These are phyloP conservation scores for Luperina nickerlii DNA, from an alignment of 2,888 invertebrate species.

Conservation along the genomic window DNA sequence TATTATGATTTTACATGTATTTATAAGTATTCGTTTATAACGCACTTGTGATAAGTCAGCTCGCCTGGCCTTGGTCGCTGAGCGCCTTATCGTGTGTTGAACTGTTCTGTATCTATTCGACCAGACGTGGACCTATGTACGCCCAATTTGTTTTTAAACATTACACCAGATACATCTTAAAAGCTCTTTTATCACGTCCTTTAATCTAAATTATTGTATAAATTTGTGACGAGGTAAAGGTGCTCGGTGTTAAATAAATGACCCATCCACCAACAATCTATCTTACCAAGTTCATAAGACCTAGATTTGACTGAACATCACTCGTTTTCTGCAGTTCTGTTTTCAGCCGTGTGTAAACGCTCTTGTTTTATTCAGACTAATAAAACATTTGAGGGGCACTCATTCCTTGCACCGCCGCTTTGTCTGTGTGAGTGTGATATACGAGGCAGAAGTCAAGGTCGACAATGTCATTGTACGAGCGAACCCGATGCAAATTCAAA, in stretches of 20 bases:
- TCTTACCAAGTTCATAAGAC: not conserved
- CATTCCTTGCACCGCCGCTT: constrained; percentile 75
- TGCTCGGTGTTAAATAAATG: not conserved
- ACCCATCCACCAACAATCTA: not conserved
- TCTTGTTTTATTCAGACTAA: constrained; percentile 69
- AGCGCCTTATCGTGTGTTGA: constrained; percentile 89
- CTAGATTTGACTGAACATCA: not conserved
- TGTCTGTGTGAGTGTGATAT: constrained; percentile 79
- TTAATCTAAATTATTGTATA: not conserved
- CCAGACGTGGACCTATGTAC: constrained; percentile 53
- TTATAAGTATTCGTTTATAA: constrained; percentile 62
- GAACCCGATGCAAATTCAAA: constrained; percentile 83
- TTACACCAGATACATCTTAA: constrained; percentile 23
- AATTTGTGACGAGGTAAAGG: not conserved
- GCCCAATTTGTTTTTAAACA: constrained; percentile 45
- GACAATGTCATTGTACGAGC: constrained; percentile 89
- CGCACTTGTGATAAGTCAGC: constrained; percentile 74
- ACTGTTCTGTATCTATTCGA: constrained; percentile 75
- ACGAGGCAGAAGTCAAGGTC: constrained; percentile 88
- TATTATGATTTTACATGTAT: constrained; percentile 54
- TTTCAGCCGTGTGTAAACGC: constrained; percentile 30
- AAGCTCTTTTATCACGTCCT: not conserved
- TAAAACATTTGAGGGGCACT: constrained; percentile 77
- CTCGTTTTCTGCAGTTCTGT: not conserved
- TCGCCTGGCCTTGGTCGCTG: constrained; percentile 83